Percentiles rank a stretch among this genome's conserved stretches.
Conservation (phyloP, 2,888 invertebrate species). For the Eilema sororculum region DNA sequence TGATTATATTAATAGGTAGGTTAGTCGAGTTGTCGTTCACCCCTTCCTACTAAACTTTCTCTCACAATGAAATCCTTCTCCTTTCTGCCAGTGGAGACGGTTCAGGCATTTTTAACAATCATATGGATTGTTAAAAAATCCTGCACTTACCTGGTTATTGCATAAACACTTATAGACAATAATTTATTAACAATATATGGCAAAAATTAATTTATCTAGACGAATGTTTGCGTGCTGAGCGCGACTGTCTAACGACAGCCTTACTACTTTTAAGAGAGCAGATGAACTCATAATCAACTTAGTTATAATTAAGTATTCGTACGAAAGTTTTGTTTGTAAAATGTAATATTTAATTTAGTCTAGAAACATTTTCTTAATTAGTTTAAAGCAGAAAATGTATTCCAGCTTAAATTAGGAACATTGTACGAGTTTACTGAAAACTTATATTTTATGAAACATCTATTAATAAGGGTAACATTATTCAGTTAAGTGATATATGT, state of each 20-base stretch:
- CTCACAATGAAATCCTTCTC: too few species aligned
- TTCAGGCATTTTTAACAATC: too few species aligned
- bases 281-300: not conserved
- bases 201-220: too few species aligned
- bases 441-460: not conserved
- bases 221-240: not conserved
- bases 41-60: not conserved
- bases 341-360: not conserved
- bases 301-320: not conserved
- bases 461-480: not conserved
- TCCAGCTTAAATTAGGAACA: not conserved
- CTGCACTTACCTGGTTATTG: too few species aligned
- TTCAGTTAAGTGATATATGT: too few species aligned
- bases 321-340: not conserved
- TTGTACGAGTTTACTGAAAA: not conserved
- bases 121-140: too few species aligned
- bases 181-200: too few species aligned
- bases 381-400: not conserved
- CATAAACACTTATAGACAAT: not conserved
- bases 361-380: not conserved
- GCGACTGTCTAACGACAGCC: not conserved
- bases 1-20: not conserved
- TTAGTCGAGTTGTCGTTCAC: not conserved
- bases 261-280: not conserved
- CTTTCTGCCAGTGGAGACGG: not conserved